These are phyloP conservation scores for Trypoxylus dichotomus DNA, from an alignment of 1,140 invertebrate species.

Conservation along the genomic window DNA sequence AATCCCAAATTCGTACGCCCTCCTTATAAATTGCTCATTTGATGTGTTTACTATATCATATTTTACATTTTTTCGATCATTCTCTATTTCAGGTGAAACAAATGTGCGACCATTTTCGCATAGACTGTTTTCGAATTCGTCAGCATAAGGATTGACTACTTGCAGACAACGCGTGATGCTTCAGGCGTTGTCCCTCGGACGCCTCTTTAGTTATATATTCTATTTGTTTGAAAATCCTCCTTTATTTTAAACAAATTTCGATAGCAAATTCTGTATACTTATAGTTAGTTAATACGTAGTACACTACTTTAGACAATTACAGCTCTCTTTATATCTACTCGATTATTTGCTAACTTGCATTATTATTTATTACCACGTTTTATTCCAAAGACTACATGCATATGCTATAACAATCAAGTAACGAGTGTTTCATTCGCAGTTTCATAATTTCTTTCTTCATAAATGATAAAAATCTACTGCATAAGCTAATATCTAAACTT, in stretches of 20 bases:
- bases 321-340: constrained; percentile 1
- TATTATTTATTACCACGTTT: background rate
- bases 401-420: background rate
- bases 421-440: no score
- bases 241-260: constrained; percentile 16
- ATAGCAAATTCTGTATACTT: background rate
- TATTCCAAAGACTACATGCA: constrained; percentile 13
- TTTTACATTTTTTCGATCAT: constrained; percentile 31
- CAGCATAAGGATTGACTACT: constrained; percentile 64
- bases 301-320: background rate
- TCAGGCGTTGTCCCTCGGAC: constrained; percentile 41
- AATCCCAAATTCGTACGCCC: no score
- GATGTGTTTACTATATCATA: background rate
- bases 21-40: no score
- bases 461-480: no score
- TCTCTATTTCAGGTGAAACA: constrained; percentile 64
- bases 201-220: constrained; percentile 32
- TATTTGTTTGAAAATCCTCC: background rate
- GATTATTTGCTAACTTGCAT: background rate
- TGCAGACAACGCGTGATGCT: constrained; percentile 60
- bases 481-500: no score
- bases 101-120: constrained; percentile 78
- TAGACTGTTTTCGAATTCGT: constrained; percentile 69
- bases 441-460: no score
- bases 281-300: constrained; percentile 5